phyloP scores from a whole-genome alignment of 2,888 invertebrate species.

The Caenorhabditis wallacei region DNA sequence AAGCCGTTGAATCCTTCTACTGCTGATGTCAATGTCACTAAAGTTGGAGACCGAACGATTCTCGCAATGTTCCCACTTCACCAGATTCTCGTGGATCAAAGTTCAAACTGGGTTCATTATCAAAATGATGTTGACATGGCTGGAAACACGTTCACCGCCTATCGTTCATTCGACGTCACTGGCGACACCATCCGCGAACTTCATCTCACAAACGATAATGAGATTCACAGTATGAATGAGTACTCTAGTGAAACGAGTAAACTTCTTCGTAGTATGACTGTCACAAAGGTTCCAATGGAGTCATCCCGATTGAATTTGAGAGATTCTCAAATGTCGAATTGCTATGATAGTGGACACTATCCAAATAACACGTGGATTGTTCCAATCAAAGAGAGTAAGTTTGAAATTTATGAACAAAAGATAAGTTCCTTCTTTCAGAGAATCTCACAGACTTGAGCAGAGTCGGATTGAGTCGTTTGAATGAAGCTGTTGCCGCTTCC shows the following conservation, averaged over 20 bases:
- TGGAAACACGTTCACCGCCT: constrained; percentile 17
- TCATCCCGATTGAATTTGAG: constrained; percentile 18
- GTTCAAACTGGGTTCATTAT: constrained; percentile 11
- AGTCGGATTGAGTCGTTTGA: constrained; percentile 52
- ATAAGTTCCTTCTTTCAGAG: constrained; percentile 49
- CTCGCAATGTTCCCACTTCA: neutral
- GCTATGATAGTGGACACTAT: constrained; percentile 48
- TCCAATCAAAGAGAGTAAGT: constrained; percentile 56
- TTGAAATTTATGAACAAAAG: neutral
- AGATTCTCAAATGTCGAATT: constrained; percentile 41
- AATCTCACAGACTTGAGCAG: constrained; percentile 28
- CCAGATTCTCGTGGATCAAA: constrained; percentile 23
- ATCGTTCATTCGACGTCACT: constrained; percentile 8
- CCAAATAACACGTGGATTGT: constrained; percentile 60
- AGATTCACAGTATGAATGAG: constrained; percentile 25
- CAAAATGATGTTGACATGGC: constrained; percentile 19
- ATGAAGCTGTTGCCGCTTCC: constrained; percentile 37
- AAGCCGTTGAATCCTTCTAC: neutral
- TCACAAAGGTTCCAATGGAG: constrained; percentile 20
- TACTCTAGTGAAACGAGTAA: constrained; percentile 5
- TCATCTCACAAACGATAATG: constrained; percentile 36
- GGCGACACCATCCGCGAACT: constrained; percentile 23
- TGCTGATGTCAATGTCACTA: constrained; percentile 26
- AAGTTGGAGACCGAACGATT: neutral
- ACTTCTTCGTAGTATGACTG: constrained; percentile 8